phyloP scores from a whole-genome alignment of 2,888 invertebrate species.

The Erannis defoliaria region DNA sequence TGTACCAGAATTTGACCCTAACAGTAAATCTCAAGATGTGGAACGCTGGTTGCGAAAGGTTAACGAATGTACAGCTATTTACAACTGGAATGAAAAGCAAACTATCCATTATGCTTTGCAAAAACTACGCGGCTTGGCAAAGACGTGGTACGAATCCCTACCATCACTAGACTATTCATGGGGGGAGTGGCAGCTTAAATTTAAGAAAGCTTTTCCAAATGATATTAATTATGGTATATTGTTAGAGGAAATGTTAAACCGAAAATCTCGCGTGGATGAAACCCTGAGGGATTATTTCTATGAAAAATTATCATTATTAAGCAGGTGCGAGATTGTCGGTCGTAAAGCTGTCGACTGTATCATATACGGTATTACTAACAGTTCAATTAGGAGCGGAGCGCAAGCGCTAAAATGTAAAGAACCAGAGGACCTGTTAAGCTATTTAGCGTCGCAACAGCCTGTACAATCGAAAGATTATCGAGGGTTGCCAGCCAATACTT shows the following conservation, averaged over 20 bases:
- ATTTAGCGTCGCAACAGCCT: background rate
- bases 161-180: background rate
- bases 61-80: background rate
- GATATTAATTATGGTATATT: background rate
- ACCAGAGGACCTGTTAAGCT: background rate
- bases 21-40: background rate
- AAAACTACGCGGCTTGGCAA: background rate
- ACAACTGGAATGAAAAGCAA: background rate
- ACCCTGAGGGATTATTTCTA: background rate
- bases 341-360: background rate
- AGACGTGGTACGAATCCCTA: background rate
- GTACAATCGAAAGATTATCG: background rate
- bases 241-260: background rate
- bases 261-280: background rate
- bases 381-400: background rate
- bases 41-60: background rate
- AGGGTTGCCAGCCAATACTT: background rate
- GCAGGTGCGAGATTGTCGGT: background rate
- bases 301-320: background rate
- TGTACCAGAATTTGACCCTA: background rate
- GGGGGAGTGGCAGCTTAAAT: background rate
- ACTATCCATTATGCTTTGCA: background rate
- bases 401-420: background rate
- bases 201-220: background rate
- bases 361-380: background rate